Evolutionary conservation across 2,888 invertebrate genomes (phyloP).

Genomic region (Autographa pulchrina): DNA sequence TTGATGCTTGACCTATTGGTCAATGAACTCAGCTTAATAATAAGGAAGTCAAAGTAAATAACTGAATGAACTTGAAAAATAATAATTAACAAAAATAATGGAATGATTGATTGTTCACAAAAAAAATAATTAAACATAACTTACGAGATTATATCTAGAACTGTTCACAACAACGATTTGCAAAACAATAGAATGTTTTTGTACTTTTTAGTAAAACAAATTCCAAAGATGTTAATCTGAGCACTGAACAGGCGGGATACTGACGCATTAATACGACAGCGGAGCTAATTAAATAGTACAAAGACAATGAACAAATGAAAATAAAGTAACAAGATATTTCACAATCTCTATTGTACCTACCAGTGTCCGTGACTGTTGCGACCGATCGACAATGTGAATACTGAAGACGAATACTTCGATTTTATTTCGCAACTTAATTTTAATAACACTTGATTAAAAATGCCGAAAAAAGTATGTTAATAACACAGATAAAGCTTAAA

Average conservation of each 20-base stretch:
- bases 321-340: conserved; percentile 67
- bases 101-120: background rate
- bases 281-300: conserved; percentile 69
- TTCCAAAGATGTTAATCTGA: conserved; percentile 45
- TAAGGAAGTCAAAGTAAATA: background rate
- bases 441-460: conserved; percentile 15
- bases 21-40: background rate
- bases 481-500: conserved; percentile 3
- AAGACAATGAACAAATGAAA: conserved; percentile 69
- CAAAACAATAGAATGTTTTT: conserved; percentile 31
- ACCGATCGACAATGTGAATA: conserved; percentile 54
- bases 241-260: conserved; percentile 53
- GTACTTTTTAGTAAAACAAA: conserved; percentile 26
- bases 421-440: conserved; percentile 34
- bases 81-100: background rate
- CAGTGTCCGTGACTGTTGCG: conserved; percentile 56
- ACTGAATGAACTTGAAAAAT: background rate
- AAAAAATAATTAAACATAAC: conserved; percentile 16
- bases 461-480: conserved; percentile 22
- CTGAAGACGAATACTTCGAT: conserved; percentile 26
- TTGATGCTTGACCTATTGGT: background rate
- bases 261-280: conserved; percentile 56
- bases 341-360: conserved; percentile 69
- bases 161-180: conserved; percentile 20
- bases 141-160: conserved; percentile 23